These are phyloP conservation scores for Copidosoma aretas DNA, from an alignment of 2,888 invertebrate species.

Conservation along the genomic window DNA sequence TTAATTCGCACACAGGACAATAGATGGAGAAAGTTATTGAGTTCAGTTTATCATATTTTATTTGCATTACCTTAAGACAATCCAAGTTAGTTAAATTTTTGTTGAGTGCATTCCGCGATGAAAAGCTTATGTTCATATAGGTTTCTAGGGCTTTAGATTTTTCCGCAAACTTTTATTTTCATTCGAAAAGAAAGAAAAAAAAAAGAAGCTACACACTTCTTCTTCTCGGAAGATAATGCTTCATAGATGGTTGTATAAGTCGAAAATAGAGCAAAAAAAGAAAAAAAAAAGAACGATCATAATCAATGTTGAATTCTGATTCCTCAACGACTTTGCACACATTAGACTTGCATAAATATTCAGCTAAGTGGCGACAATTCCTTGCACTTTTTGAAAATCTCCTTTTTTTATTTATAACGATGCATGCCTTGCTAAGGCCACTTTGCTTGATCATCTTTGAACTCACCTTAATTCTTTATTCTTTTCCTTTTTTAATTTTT, in stretches of 20 bases:
- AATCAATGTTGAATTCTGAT: conserved; percentile 17
- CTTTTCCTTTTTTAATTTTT: conserved; percentile 35
- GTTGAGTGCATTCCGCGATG: conserved; percentile 7
- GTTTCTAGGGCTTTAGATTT: conserved; percentile 24
- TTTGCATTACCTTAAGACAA: conserved; percentile 22
- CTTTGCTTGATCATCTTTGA: conserved; percentile 47
- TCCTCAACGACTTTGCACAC: conserved; percentile 33
- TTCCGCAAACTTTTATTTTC: conserved; percentile 27
- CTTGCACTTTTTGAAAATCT: conserved; percentile 32
- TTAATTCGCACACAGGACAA: conserved; percentile 27
- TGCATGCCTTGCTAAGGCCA: conserved; percentile 49
- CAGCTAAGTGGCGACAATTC: conserved; percentile 37
- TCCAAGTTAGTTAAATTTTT: conserved; percentile 13
- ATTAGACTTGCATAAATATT: conserved; percentile 36
- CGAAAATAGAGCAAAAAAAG: conserved; percentile 10
- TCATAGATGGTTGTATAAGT: conserved; percentile 25
- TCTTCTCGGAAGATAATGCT: conserved; percentile 20
- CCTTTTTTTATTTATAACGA: conserved; percentile 33
- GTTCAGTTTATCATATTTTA: conserved; percentile 26
- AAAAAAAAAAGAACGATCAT: conserved; percentile 22
- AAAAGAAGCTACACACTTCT: conserved; percentile 17
- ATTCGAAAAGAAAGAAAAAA: conserved; percentile 24
- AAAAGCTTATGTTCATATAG: conserved; percentile 20
- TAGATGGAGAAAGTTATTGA: conserved; percentile 18
- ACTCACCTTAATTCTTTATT: conserved; percentile 43